These are phyloP conservation scores for Brachionus manjavacas DNA, from an alignment of 1,140 invertebrate species.

Conservation along the genomic window DNA sequence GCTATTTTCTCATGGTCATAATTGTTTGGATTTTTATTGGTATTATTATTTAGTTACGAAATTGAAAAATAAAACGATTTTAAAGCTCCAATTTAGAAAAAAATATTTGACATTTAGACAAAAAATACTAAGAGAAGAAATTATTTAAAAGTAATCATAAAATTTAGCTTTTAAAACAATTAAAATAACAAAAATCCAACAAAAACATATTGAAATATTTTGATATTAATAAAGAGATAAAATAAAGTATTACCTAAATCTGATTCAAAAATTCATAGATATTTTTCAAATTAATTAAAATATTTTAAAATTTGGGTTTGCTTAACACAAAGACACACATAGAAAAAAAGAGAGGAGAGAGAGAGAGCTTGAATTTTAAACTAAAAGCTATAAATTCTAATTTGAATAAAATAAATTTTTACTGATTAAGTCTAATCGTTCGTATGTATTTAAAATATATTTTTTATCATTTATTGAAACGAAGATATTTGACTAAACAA, in stretches of 20 bases:
- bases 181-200: slow-evolving; percentile 19
- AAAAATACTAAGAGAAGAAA: slow-evolving; percentile 7
- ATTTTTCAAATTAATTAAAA: slow-evolving; percentile 24
- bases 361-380: neutral
- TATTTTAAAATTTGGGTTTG: slow-evolving; percentile 14
- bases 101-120: slow-evolving; percentile 9
- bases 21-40: neutral
- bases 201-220: slow-evolving; percentile 30
- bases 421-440: slow-evolving; percentile 34
- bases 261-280: slow-evolving; percentile 17
- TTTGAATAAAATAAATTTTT: slow-evolving; percentile 30
- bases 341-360: neutral
- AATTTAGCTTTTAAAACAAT: slow-evolving; percentile 31
- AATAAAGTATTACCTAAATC: slow-evolving; percentile 37
- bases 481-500: slow-evolving; percentile 23
- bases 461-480: neutral
- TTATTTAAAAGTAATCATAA: slow-evolving; percentile 27
- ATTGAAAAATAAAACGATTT: neutral
- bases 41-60: neutral
- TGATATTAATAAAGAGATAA: neutral
- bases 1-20: neutral
- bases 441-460: neutral
- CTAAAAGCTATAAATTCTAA: slow-evolving; percentile 28
- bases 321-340: neutral
- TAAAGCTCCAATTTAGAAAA: neutral